Base-by-base conservation (phyloP, 2,797 vertebrate genomes). In the Pseudochaenichthys georgianus region DNA sequence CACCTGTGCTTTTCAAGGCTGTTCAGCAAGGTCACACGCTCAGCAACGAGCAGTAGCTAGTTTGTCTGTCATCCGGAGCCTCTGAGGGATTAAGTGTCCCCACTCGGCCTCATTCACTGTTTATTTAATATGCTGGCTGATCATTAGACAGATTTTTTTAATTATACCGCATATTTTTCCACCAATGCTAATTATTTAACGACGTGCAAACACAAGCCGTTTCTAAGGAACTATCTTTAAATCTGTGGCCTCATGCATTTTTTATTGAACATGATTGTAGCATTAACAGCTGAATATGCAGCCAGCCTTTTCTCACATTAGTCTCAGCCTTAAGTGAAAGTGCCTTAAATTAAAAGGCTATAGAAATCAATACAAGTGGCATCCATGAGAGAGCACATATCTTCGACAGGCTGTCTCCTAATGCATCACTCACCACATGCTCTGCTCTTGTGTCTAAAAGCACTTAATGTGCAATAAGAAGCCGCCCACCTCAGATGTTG, bases 51-150 rank as follows among this genome's bases (percentile, higher is more conserved):
- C 94, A 95, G 94, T 92, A 92, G 94, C 94, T 94, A 91, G 94
- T 95, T 93, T 95, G 95, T 95, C 95, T 95, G 95, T 93, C 89
- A 93, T 92, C 90, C 59, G 12, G 94, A 92, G 95, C 93, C 95
- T 97, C 93, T 87, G 86, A 93, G 95, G 96, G 93, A 96, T 96
- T 96, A 95, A 96, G 96, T 96, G 95, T 96, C 94, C 94, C 92
- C 65, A 77, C 93, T 94, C 90, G 87, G 94, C 95, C 95, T 95
- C 95, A 90, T 93, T 95, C 90, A 88, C 87, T 88, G 93, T 92
- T 88, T 77, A 80, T 93, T 95, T 94, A 94, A 94, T 92, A 92
- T 94, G 92, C 88, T 75, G 88, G 92, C 89, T 94, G 92, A 96
- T 97, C 95, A 92, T 95, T 95, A 90, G 82, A 88, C 94, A 93